Percentiles rank a stretch among this genome's conserved stretches.
These are phyloP conservation scores for Sarcophaga variegata DNA, from an alignment of 2,888 invertebrate genomes.

Conservation along the genomic window DNA sequence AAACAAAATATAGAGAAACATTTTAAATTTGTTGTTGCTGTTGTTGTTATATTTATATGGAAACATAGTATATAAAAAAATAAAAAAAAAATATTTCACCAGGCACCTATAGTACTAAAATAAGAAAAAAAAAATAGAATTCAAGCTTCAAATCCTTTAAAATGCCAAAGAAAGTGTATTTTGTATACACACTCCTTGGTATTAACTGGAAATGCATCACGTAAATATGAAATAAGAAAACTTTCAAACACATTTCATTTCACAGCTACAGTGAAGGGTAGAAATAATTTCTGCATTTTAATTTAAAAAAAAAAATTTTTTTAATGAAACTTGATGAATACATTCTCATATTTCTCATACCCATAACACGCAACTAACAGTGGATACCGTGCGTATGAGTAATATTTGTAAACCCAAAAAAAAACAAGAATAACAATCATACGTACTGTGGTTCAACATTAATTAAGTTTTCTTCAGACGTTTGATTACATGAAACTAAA, in stretches of 20 bases:
- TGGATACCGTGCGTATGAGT: too few species aligned
- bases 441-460: too few species aligned
- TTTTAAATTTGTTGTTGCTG: background rate
- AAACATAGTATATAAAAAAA: background rate
- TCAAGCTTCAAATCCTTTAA: conserved; percentile 23
- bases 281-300: background rate
- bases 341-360: too few species aligned
- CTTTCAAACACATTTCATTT: conserved; percentile 28
- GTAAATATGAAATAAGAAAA: conserved; percentile 50
- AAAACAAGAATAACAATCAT: too few species aligned
- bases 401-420: too few species aligned
- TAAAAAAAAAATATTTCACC: background rate
- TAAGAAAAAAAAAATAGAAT: conserved; percentile 7
- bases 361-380: too few species aligned
- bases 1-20: background rate
- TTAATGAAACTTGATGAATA: too few species aligned
- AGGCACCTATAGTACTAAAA: background rate
- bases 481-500: too few species aligned
- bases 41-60: background rate
- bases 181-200: too few species aligned
- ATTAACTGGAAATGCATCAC: conserved; percentile 43
- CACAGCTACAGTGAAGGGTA: conserved; percentile 4
- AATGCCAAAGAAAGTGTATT: background rate
- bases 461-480: too few species aligned
- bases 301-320: too few species aligned